Evolutionary conservation across 1,140 invertebrate species (phyloP).

Genomic region (Ceratosolen fusciceps): DNA sequence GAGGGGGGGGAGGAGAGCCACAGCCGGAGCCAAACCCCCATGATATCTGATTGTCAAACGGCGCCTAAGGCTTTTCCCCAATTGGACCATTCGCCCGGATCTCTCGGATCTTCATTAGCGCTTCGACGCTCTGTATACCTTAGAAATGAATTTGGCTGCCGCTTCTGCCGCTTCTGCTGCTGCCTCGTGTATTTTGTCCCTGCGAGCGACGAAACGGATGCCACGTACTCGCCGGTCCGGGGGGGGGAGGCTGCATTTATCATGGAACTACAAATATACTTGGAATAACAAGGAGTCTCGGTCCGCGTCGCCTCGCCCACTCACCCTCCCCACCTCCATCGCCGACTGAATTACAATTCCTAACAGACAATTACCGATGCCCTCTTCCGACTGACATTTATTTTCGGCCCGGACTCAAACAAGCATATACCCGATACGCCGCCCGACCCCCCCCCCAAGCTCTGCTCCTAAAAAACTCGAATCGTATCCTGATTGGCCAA

Average conservation of each 20-base stretch:
- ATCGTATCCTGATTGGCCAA: background rate
- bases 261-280: background rate
- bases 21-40: background rate
- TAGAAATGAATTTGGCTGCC: constrained; percentile 27
- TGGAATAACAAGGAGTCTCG: constrained; percentile 24
- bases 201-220: background rate
- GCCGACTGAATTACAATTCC: constrained; percentile 30
- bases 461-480: background rate
- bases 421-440: background rate
- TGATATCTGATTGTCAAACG: constrained; percentile 39
- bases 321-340: too few species aligned
- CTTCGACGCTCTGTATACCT: constrained; percentile 27
- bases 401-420: background rate
- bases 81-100: constrained; percentile 8
- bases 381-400: background rate
- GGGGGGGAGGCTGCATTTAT: background rate
- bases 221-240: background rate
- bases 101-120: constrained; percentile 46
- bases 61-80: constrained; percentile 27
- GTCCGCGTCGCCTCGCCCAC: too few species aligned
- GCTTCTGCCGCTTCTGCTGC: too few species aligned
- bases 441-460: too few species aligned
- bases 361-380: constrained; percentile 34
- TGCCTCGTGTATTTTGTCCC: background rate
- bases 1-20: background rate